Base-by-base conservation (phyloP, 2,888 invertebrate genomes). In the Hoplodrina ambigua region DNA sequence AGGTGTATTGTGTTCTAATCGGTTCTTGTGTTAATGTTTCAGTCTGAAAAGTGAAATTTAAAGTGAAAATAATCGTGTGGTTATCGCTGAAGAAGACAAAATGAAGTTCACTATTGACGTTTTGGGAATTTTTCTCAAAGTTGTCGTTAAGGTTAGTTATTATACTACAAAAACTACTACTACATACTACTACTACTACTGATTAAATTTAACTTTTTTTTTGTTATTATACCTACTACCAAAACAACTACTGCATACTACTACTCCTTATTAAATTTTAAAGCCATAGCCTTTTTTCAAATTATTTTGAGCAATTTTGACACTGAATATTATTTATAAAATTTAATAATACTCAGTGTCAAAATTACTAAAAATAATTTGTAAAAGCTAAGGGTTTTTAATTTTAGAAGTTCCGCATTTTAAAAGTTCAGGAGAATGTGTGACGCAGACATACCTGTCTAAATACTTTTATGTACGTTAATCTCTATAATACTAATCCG, bases 81-180 rank as follows among this genome's bases (percentile, higher is more conserved):
- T 86, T 84, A 85, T 76, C 67, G 61, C 80, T 65, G 73, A 80
- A 78, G 77, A 72, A 89, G 57, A 53, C 91, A 94, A 91, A 79
- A 96, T 96, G 96, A 96, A 96, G 93, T 96, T 96, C 87, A 94
- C 96, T 0, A 90, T 96, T 60, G 96, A 96, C 71, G 96, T 96
- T 20, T 86, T 96, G 90, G 96, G 96, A 74, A 92, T 96, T 79
- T 96, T 96, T 87, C 91, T 96, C 73, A 96, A 96, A 93, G 93
- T 96, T 74, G 96, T 96, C 61, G 86, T 96, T 85, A 95, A 88
- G 94, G 96, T 96, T 91, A 92, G 95, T 93, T 72, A 5, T 50
- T 69, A 2, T 25, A 25, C 25, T 25, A 25, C 25, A 25, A 25
- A 25, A 25, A 25, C 2, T 25, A 25, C 25, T 25, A 25, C 25